These are phyloP conservation scores for Heliconius hewitsoni DNA, from an alignment of 1,140 invertebrate species.

Conservation along the genomic window DNA sequence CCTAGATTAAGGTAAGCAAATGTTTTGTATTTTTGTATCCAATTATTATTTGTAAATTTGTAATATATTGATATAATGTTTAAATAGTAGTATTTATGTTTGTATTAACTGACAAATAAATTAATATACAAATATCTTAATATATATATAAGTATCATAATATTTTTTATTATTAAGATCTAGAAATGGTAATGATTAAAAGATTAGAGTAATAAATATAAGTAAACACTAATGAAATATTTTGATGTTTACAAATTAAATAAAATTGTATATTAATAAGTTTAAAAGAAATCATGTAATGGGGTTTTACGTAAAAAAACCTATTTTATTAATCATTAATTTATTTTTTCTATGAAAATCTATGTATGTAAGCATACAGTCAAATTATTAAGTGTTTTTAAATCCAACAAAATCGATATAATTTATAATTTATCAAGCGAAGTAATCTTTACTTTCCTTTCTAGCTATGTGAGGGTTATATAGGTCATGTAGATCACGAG, in stretches of 20 bases:
- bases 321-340: too few relatives aligned
- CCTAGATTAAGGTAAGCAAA: conserved; percentile 67
- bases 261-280: too few relatives aligned
- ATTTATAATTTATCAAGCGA: not conserved
- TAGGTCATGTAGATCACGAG: conserved; percentile 35
- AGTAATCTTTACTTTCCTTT: not conserved
- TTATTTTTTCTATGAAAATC: not conserved
- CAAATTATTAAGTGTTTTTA: not conserved
- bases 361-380: not conserved
- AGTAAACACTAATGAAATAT: too few relatives aligned
- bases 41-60: not conserved
- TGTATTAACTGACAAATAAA: not conserved
- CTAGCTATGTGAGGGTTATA: conserved; percentile 33
- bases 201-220: too few relatives aligned
- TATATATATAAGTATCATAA: not conserved
- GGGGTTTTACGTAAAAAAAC: too few relatives aligned
- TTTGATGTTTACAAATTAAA: too few relatives aligned
- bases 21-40: conserved; percentile 17
- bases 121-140: not conserved
- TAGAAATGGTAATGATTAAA: too few relatives aligned
- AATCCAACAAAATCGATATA: not conserved
- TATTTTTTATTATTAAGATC: too few relatives aligned
- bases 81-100: not conserved
- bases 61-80: not conserved
- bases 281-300: too few relatives aligned